A percentile compares a stretch with the other conserved stretches of the same genome.
These are phyloP conservation scores for Callopanchax toddi DNA, from an alignment of 2,113 vertebrate genomes.

Conservation along the genomic window DNA sequence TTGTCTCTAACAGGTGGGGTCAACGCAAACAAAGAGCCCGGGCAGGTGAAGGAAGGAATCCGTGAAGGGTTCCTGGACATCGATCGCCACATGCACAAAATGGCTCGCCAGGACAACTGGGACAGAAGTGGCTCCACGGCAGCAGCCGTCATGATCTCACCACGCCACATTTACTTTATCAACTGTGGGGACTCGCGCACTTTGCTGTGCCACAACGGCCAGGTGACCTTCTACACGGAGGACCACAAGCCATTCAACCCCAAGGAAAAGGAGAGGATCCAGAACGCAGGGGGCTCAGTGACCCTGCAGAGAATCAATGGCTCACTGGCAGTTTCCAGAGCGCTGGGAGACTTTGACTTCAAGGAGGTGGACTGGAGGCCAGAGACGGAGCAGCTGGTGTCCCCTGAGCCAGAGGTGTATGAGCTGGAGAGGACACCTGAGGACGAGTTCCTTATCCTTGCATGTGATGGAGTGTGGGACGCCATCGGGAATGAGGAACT, in stretches of 20 bases:
- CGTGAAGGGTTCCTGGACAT: conserved; percentile 77
- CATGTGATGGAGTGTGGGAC: conserved; percentile 87
- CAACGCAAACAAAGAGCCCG: conserved; percentile 66
- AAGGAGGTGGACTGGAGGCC: conserved; percentile 81
- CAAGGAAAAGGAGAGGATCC: conserved; percentile 83
- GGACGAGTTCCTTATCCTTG: conserved; percentile 85
- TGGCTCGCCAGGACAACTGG: conserved; percentile 72
- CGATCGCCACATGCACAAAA: conserved; percentile 80
- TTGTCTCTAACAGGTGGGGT: conserved; percentile 61
- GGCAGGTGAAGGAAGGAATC: conserved; percentile 78
- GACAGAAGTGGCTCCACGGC: conserved; percentile 82
- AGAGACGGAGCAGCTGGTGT: conserved; percentile 84
- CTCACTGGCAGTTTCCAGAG: conserved; percentile 84
- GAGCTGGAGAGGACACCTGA: conserved; percentile 71
- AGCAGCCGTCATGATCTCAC: conserved; percentile 77
- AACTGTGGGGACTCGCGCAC: conserved; percentile 86
- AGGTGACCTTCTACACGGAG: conserved; percentile 83
- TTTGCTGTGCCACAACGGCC: conserved; percentile 75
- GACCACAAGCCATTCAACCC: conserved; percentile 85
- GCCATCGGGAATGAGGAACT: conserved; percentile 80
- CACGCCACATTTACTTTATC: conserved; percentile 80
- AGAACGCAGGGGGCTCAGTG: conserved; percentile 83
- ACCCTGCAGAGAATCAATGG: conserved; percentile 82
- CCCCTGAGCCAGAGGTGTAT: conserved; percentile 84
- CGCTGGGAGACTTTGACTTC: conserved; percentile 85